Conservation (phyloP, 2,888 invertebrate genomes). For the Timandra comae region DNA sequence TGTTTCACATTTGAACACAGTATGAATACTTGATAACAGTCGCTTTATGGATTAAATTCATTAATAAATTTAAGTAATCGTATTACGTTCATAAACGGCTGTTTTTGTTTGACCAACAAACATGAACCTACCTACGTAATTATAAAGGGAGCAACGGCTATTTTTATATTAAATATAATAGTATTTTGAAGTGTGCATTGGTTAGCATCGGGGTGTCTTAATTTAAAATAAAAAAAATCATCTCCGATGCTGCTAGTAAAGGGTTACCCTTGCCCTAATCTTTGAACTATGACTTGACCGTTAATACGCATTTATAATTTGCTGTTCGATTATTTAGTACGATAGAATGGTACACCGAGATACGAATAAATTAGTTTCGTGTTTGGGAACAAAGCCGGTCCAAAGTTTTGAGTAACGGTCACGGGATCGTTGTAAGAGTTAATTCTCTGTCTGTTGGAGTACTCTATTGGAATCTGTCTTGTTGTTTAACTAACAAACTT, state of each 20-base stretch:
- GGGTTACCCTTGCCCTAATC: constrained; percentile 75
- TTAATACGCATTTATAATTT: constrained; percentile 77
- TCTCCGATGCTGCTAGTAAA: constrained; percentile 55
- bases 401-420: constrained; percentile 73
- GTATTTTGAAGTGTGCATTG: constrained; percentile 51
- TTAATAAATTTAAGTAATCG: constrained; percentile 20
- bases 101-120: constrained; percentile 14
- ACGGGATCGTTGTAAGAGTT: constrained; percentile 62
- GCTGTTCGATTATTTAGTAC: constrained; percentile 73
- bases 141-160: constrained; percentile 40
- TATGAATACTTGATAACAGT: constrained; percentile 7
- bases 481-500: constrained; percentile 45
- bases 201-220: constrained; percentile 45
- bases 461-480: constrained; percentile 48
- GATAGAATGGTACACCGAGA: constrained; percentile 57
- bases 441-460: constrained; percentile 50
- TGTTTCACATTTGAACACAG: constrained; percentile 8
- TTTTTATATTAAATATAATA: constrained; percentile 52
- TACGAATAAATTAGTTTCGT: constrained; percentile 75
- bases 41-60: constrained; percentile 13
- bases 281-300: constrained; percentile 77
- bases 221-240: constrained; percentile 54
- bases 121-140: constrained; percentile 19
- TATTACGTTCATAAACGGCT: constrained; percentile 17
- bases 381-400: constrained; percentile 71